Conservation (phyloP, 2,113 vertebrate genomes). For the Marmota flaviventris region DNA sequence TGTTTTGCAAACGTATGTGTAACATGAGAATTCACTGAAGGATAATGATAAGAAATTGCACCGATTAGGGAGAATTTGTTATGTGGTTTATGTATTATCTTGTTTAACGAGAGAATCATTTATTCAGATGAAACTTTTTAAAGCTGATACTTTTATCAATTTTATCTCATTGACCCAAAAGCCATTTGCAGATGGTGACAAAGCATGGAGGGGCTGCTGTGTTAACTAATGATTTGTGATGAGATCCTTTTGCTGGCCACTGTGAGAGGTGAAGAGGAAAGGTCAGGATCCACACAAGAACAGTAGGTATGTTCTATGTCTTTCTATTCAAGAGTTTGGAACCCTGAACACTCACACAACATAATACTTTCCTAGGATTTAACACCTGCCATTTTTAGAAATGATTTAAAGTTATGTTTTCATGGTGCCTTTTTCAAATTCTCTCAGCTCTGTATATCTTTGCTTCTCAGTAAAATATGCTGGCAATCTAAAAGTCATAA, state of each 20-base stretch:
- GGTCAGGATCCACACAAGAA: background rate
- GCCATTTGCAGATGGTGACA: background rate
- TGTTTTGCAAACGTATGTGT: background rate
- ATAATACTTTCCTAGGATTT: slow-evolving; percentile 64
- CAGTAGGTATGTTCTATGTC: background rate
- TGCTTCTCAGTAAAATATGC: background rate
- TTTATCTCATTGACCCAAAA: slow-evolving; percentile 9
- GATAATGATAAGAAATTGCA: slow-evolving; percentile 25
- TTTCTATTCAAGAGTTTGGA: slow-evolving; percentile 56
- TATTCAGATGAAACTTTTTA: background rate
- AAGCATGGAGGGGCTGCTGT: background rate
- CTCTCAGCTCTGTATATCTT: slow-evolving; percentile 46
- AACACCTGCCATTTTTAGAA: slow-evolving; percentile 69
- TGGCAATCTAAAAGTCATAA: slow-evolving; percentile 50
- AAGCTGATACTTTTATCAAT: background rate
- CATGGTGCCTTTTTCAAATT: slow-evolving; percentile 69
- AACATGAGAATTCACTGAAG: background rate
- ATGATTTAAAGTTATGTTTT: slow-evolving; percentile 72
- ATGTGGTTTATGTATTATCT: background rate
- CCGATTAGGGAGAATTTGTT: background rate
- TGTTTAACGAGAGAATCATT: background rate
- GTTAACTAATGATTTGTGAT: background rate
- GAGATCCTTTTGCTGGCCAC: background rate
- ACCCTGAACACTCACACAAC: slow-evolving; percentile 39
- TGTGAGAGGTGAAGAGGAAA: background rate